These are phyloP conservation scores for Naja naja DNA, from an alignment of 2,113 vertebrate genomes.

Conservation along the genomic window DNA sequence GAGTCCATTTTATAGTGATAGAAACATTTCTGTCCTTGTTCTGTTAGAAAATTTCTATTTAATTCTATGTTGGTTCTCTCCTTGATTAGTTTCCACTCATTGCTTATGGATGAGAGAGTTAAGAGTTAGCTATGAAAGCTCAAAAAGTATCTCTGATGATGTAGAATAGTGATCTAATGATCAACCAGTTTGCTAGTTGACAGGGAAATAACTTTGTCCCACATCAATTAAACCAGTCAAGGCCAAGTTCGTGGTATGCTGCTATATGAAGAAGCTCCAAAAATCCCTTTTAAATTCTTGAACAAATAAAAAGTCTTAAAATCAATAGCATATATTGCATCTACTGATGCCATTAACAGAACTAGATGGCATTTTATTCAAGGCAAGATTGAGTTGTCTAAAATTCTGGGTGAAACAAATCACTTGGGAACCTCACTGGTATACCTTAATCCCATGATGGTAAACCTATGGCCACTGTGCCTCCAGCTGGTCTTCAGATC, in stretches of 20 bases:
- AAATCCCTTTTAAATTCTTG: neutral
- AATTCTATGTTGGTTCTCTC: neutral
- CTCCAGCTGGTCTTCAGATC: too few relatives aligned
- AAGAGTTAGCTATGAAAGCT: neutral
- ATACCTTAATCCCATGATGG: neutral
- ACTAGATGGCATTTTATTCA: neutral
- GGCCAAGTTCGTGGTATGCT: neutral
- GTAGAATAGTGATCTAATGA: neutral
- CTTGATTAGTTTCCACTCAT: neutral
- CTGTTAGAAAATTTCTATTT: neutral
- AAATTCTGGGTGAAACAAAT: neutral
- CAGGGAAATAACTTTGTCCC: neutral
- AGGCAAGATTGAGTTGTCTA: neutral
- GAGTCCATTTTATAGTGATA: neutral
- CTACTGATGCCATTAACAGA: neutral
- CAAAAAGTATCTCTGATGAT: neutral
- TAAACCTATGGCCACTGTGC: too few relatives aligned
- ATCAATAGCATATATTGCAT: neutral
- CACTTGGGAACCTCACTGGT: neutral
- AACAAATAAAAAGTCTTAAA: neutral
- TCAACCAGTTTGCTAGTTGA: neutral
- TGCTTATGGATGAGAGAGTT: neutral
- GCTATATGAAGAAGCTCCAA: neutral
- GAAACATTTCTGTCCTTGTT: neutral
- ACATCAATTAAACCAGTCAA: neutral